Evolutionary conservation across 2,113 vertebrate species (phyloP), one percentile per base, ranked within the genome.

Genomic region (Apistogramma diplotaenia): DNA sequence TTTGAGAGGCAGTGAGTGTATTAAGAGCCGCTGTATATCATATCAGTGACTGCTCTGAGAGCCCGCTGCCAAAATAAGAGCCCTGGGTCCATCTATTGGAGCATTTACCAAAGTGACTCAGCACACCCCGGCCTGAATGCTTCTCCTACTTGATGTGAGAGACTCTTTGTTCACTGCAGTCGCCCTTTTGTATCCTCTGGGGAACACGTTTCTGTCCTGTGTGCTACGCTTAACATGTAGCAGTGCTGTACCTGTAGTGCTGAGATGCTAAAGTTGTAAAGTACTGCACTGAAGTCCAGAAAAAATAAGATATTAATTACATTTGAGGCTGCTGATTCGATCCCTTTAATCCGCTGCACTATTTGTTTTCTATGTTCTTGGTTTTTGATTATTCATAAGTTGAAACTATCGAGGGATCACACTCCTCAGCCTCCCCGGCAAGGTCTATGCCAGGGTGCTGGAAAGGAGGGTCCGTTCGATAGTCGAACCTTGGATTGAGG

Each of bases 1-100:
- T 92, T 83, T 94, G 93, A 91, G 89, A 92, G 89, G 81, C 87
- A 91, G 90, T 74, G 89, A 93, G 91, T 93, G 92, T 94, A 94
- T 93, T 92, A 93, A 93, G 89, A 92, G 90, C 87, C 31, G 85
- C 86, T 87, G 91, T 94, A 91, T 73, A 93, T 93, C 94, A 94
- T 88, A 92, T 91, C 85, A 79, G 49, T 87, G 92, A 89, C 87
- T 81, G 80, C 65, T 89, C 67, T 58, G 56, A 80, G 84, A 85
- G 81, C 87, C 21, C 6, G 1, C 87, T 90, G 91, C 91, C 92
- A 93, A 84, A 91, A 75, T 79, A 82, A 78, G 25, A 87, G 74
- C 62, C 81, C 27, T 6, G 37, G 72, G 82, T 88, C 77, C 81
- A 85, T 89, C 82, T 83, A 79, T 79, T 21, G 73, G 55, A 78